These are phyloP conservation scores for Odobenus rosmarus DNA, from an alignment of 2,113 vertebrate species.

Conservation along the genomic window DNA sequence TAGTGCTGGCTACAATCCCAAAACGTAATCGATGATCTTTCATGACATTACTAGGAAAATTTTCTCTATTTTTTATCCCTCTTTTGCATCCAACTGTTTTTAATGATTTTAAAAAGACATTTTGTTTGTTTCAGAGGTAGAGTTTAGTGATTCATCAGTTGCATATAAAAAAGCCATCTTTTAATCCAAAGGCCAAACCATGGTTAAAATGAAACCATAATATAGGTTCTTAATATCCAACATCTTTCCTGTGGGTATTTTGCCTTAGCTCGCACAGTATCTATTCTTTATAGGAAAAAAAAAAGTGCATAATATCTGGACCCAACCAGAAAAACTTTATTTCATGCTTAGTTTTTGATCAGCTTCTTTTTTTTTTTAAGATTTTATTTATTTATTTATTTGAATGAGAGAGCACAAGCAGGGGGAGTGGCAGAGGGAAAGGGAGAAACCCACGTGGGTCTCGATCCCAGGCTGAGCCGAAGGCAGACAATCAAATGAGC, in stretches of 20 bases:
- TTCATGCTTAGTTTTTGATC: neutral
- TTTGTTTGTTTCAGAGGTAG: neutral
- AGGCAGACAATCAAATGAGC: neutral
- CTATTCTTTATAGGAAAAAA: neutral
- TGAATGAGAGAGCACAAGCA: too few relatives aligned
- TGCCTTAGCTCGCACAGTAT: neutral
- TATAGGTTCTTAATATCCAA: neutral
- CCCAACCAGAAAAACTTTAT: neutral
- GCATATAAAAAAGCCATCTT: neutral
- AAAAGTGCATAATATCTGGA: neutral
- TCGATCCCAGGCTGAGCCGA: neutral
- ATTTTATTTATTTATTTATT: too few relatives aligned
- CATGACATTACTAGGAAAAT: neutral
- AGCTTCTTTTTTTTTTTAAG: neutral
- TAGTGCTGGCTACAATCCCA: neutral
- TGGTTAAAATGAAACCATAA: slow-evolving; percentile 47
- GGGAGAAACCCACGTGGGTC: neutral
- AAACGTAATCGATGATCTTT: neutral
- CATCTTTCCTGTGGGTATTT: slow-evolving; percentile 29
- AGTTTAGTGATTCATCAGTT: neutral
- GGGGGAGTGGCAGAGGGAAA: neutral
- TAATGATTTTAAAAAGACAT: neutral
- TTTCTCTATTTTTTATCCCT: neutral
- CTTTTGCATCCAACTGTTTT: neutral
- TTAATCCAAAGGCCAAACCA: slow-evolving; percentile 20